Conservation (phyloP, 1,140 invertebrate genomes). For the Eriocheir sinensis region DNA sequence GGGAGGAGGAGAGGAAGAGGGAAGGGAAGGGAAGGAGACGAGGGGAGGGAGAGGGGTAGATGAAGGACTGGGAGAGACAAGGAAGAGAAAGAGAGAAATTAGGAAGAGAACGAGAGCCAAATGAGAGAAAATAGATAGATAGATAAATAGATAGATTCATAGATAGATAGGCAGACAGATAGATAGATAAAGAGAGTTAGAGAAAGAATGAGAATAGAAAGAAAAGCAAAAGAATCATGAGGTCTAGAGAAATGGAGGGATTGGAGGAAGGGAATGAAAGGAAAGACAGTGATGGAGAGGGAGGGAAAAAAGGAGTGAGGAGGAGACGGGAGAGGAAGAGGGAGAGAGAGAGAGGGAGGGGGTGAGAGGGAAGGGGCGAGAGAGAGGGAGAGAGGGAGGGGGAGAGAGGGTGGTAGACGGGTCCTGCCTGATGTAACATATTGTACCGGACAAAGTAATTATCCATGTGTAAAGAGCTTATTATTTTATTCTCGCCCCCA, state of each 20-base stretch:
- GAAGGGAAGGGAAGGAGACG: background rate
- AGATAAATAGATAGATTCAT: too few relatives aligned
- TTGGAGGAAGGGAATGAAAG: background rate
- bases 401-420: background rate
- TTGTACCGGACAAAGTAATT: conserved; percentile 43
- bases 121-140: too few relatives aligned
- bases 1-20: background rate
- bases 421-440: conserved; percentile 19
- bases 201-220: too few relatives aligned
- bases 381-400: background rate
- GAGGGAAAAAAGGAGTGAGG: too few relatives aligned
- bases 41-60: background rate
- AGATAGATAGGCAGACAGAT: too few relatives aligned
- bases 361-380: background rate
- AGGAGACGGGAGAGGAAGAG: background rate
- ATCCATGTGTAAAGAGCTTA: conserved; percentile 55
- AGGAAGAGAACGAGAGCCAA: background rate
- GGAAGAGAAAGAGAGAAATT: too few relatives aligned
- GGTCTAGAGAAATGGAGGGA: background rate
- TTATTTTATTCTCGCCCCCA: conserved; percentile 45
- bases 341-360: background rate
- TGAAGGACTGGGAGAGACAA: background rate
- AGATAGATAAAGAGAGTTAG: too few relatives aligned
- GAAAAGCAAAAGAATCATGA: too few relatives aligned
- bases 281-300: background rate